phyloP scores from a whole-genome alignment of 1,140 invertebrate genomes.

The Protaetia brevitarsis region DNA sequence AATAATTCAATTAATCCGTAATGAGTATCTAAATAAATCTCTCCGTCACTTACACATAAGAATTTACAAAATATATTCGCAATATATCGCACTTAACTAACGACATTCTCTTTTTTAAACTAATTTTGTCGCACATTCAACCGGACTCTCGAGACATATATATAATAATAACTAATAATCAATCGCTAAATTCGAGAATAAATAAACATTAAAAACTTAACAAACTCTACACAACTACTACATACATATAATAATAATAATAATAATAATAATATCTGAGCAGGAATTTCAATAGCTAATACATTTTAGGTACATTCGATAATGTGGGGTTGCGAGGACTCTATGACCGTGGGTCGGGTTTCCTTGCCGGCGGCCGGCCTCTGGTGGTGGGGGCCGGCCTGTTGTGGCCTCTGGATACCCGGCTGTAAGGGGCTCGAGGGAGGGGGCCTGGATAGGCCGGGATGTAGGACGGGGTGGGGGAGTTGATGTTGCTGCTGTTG shows the following conservation, averaged over 20 bases:
- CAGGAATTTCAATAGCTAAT: background rate
- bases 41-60: background rate
- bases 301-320: constrained; percentile 76
- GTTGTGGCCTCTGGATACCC: constrained; percentile 47
- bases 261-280: constrained; percentile 2
- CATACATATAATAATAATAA: too few relatives aligned
- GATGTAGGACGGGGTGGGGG: constrained; percentile 50
- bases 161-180: background rate
- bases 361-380: constrained; percentile 63
- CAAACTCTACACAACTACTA: constrained; percentile 40
- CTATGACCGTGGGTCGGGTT: constrained; percentile 75
- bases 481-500: constrained; percentile 31
- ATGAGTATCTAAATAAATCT: constrained; percentile 17
- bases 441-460: constrained; percentile 44
- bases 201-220: constrained; percentile 48
- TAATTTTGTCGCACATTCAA: too few relatives aligned
- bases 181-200: constrained; percentile 32
- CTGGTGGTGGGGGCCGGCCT: constrained; percentile 39
- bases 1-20: background rate
- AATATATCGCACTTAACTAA: background rate
- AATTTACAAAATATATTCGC: constrained; percentile 15
- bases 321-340: constrained; percentile 80
- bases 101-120: background rate
- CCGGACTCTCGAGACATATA: background rate
- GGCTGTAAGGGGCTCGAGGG: constrained; percentile 46